Percentiles rank a stretch among this genome's conserved stretches.
Evolutionary conservation across 1,140 invertebrate genomes (phyloP).

Genomic region (Oppia nitens): DNA sequence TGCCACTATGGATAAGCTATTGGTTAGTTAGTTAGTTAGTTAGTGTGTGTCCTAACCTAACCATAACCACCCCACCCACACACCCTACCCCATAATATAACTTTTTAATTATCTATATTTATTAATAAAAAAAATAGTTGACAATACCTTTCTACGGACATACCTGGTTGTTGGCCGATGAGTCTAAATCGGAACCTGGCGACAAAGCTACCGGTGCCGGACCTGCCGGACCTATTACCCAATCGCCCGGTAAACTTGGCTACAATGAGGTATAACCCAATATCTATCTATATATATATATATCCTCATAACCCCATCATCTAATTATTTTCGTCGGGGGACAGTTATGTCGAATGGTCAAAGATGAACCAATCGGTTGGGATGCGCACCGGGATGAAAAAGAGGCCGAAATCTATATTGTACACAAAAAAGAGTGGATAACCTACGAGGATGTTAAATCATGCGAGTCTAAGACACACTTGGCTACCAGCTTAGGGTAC

Average conservation of each 20-base stretch:
- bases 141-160: slow-evolving; percentile 8
- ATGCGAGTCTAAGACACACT: slow-evolving; percentile 1
- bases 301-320: no score
- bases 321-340: not conserved
- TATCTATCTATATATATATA: no score
- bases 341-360: slow-evolving; percentile 2
- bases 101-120: no score
- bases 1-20: slow-evolving; percentile 5
- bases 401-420: slow-evolving; percentile 10
- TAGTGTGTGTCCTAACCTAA: no score
- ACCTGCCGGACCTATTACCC: slow-evolving; percentile 7
- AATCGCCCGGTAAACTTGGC: slow-evolving; percentile 1
- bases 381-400: slow-evolving; percentile 6
- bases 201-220: slow-evolving; percentile 1
- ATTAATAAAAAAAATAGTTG: no score
- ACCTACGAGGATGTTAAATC: slow-evolving; percentile 15
- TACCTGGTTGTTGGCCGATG: slow-evolving; percentile 1
- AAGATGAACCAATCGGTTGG: not conserved
- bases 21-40: not conserved
- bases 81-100: no score
- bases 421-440: slow-evolving; percentile 10
- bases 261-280: slow-evolving; percentile 4
- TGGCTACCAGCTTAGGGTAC: slow-evolving; percentile 6
- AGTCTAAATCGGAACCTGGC: not conserved
- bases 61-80: no score